Evolutionary conservation across 2,797 vertebrate genomes (phyloP).

Genomic region (Sebastolobus altivelis): DNA sequence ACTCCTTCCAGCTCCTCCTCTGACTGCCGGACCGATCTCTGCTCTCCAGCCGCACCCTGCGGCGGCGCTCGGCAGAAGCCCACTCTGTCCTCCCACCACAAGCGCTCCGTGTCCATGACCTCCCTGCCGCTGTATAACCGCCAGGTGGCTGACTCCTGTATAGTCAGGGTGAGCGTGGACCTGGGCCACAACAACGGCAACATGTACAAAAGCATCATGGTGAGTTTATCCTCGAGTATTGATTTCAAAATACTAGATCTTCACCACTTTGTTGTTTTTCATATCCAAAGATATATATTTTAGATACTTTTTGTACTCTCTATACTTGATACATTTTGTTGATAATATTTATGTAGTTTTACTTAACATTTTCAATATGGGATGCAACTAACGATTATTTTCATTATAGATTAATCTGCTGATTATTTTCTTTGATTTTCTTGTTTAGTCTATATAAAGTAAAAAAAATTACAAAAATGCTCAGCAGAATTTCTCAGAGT

Average conservation of each 20-base stretch:
- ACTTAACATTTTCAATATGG: background rate
- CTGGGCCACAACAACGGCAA: slow-evolving; percentile 85
- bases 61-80: slow-evolving; percentile 22
- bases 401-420: background rate
- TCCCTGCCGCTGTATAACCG: slow-evolving; percentile 79
- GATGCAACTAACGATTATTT: background rate
- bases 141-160: slow-evolving; percentile 85
- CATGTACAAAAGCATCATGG: slow-evolving; percentile 92
- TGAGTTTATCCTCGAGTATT: slow-evolving; percentile 65
- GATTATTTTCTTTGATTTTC: too few species aligned
- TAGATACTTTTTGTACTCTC: background rate
- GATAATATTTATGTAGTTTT: background rate
- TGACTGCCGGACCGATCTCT: slow-evolving; percentile 46
- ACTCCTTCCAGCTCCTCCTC: slow-evolving; percentile 44
- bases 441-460: background rate
- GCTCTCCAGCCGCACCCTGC: background rate
- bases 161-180: slow-evolving; percentile 87
- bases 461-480: too few species aligned
- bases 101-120: slow-evolving; percentile 80
- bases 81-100: slow-evolving; percentile 53
- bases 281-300: background rate
- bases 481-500: too few species aligned
- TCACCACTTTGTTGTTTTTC: background rate
- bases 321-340: too few species aligned
- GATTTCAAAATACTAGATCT: background rate